These are phyloP conservation scores for Melieria crassipennis DNA, from an alignment of 2,888 invertebrate genomes.

Conservation along the genomic window DNA sequence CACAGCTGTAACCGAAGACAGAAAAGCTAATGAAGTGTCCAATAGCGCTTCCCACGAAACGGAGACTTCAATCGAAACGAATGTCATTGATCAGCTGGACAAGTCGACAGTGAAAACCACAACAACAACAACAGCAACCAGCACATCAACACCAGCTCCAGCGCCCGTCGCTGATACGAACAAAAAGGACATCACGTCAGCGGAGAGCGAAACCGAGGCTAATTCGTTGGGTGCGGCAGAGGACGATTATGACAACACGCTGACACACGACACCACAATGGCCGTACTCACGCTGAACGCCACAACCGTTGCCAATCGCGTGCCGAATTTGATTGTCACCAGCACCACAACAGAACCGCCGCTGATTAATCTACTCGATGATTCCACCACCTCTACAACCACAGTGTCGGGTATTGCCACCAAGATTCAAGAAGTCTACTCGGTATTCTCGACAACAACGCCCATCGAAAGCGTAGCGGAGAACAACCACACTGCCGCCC, in stretches of 20 bases:
- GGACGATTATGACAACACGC: too few relatives aligned
- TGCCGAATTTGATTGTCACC: conserved; percentile 18
- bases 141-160: conserved; percentile 32
- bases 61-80: conserved; percentile 56
- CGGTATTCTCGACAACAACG: conserved; percentile 42
- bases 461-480: not conserved
- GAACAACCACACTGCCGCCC: conserved; percentile 29
- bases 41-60: conserved; percentile 34
- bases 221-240: too few relatives aligned
- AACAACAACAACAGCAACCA: conserved; percentile 38
- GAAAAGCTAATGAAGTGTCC: not conserved
- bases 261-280: conserved; percentile 23
- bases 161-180: not conserved
- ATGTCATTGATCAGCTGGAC: conserved; percentile 53
- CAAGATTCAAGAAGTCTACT: conserved; percentile 48
- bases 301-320: conserved; percentile 32
- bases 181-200: not conserved
- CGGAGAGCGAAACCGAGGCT: not conserved
- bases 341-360: conserved; percentile 48
- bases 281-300: conserved; percentile 47
- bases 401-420: conserved; percentile 42
- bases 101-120: conserved; percentile 38
- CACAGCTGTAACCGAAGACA: conserved; percentile 42
- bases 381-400: conserved; percentile 44
- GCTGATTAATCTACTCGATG: conserved; percentile 51